phyloP scores from a whole-genome alignment of 2,113 vertebrate genomes.

The Bucco capensis region DNA sequence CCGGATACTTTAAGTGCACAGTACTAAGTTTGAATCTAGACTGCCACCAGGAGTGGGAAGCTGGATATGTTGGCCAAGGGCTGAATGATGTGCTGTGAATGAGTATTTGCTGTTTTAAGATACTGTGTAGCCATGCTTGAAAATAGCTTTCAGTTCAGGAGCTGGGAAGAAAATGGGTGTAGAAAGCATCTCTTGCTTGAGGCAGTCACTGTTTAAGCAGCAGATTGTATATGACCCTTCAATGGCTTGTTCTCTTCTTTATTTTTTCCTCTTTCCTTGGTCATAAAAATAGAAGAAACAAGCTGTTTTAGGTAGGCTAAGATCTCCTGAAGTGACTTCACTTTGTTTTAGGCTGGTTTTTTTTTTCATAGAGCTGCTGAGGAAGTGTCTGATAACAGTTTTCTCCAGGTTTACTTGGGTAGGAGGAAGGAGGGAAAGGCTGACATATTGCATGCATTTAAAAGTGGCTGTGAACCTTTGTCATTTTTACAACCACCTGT shows the following conservation, averaged over 20 bases:
- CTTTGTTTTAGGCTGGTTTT: no score
- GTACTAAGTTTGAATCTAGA: neutral
- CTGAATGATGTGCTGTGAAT: accelerated
- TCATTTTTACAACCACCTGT: neutral
- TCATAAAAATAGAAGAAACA: neutral
- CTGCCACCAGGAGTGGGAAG: neutral
- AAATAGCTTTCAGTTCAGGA: neutral
- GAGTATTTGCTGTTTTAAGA: neutral
- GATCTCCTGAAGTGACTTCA: neutral
- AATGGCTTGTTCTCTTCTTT: neutral
- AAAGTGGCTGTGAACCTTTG: neutral
- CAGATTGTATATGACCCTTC: neutral
- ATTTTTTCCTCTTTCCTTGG: neutral
- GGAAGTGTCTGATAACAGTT: neutral
- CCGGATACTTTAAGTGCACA: neutral
- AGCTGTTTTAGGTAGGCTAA: neutral
- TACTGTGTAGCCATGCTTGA: neutral
- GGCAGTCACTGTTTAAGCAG: neutral
- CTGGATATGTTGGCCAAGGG: neutral
- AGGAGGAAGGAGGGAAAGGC: neutral
- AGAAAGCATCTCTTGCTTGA: neutral
- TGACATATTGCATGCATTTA: accelerated
- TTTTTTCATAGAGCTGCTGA: neutral
- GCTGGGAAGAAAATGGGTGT: neutral
- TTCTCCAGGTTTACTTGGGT: neutral